These are phyloP conservation scores for Tuta absoluta DNA, from an alignment of 2,888 invertebrate species.

Conservation along the genomic window DNA sequence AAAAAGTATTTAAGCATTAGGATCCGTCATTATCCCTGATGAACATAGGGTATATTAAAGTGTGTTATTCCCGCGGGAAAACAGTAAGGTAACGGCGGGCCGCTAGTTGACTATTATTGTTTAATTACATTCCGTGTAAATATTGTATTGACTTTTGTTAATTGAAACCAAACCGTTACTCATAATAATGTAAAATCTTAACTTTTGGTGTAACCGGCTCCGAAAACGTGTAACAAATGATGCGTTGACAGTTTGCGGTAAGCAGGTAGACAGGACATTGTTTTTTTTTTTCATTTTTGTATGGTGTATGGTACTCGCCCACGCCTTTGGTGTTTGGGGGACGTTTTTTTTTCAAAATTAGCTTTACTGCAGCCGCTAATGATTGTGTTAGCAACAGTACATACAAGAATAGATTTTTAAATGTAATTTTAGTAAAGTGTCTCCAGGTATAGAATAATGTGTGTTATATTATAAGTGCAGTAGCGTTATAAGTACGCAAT, in stretches of 20 bases:
- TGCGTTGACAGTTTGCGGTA: slow-evolving; percentile 54
- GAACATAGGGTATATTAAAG: no score
- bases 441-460: not conserved
- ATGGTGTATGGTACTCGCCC: slow-evolving; percentile 15
- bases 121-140: no score
- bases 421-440: not conserved
- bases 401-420: not conserved
- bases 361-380: slow-evolving; percentile 9
- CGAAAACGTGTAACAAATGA: slow-evolving; percentile 55
- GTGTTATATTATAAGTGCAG: not conserved
- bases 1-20: no score
- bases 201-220: not conserved
- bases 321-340: slow-evolving; percentile 19
- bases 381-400: not conserved
- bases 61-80: no score
- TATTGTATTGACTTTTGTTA: no score
- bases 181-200: not conserved
- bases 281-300: slow-evolving; percentile 41
- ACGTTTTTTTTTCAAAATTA: not conserved
- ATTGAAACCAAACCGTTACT: not conserved
- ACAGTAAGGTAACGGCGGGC: no score
- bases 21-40: no score
- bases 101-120: no score
- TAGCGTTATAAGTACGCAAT: no score
- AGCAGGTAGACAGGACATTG: slow-evolving; percentile 25